Percentiles rank a stretch among this genome's conserved stretches.
Conservation (phyloP, 2,888 invertebrate species). For the Shargacucullia verbasci region DNA sequence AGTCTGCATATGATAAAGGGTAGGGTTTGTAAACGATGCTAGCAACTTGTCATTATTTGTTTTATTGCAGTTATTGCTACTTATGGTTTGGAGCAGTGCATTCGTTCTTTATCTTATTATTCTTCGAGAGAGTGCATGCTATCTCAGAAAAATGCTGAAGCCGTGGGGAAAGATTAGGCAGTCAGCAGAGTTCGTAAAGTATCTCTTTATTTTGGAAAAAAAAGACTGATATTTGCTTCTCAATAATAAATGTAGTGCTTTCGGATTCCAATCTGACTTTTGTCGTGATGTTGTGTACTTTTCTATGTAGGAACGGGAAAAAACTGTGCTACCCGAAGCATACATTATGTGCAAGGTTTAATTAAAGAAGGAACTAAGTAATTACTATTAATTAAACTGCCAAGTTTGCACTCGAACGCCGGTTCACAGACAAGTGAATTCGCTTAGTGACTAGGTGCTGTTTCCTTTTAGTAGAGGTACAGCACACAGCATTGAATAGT, state of each 20-base stretch:
- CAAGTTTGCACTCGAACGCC: slow-evolving; percentile 5
- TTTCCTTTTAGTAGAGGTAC: too few relatives aligned
- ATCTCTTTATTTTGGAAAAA: too few relatives aligned
- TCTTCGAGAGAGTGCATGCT: too few relatives aligned
- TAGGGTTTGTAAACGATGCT: slow-evolving; percentile 3
- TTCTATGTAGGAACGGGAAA: slow-evolving; percentile 5
- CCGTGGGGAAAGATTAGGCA: too few relatives aligned
- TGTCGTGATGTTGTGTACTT: neutral
- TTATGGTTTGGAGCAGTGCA: slow-evolving; percentile 6
- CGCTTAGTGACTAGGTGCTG: too few relatives aligned
- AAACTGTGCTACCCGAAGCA: neutral
- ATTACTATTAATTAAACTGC: slow-evolving; percentile 15
- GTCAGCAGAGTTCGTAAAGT: too few relatives aligned
- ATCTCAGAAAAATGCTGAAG: too few relatives aligned
- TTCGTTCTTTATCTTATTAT: slow-evolving; percentile 4
- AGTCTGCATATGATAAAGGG: slow-evolving; percentile 41
- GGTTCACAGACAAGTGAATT: neutral
- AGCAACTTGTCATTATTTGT: slow-evolving; percentile 36
- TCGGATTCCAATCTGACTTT: too few relatives aligned
- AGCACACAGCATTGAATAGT: too few relatives aligned
- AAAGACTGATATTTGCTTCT: too few relatives aligned
- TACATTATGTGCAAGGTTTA: slow-evolving; percentile 33
- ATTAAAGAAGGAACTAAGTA: slow-evolving; percentile 11
- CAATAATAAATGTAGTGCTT: too few relatives aligned
- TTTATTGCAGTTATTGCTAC: slow-evolving; percentile 26